These are phyloP conservation scores for Aphelenchoides fujianensis DNA, from an alignment of 1,140 invertebrate genomes.

Conservation along the genomic window DNA sequence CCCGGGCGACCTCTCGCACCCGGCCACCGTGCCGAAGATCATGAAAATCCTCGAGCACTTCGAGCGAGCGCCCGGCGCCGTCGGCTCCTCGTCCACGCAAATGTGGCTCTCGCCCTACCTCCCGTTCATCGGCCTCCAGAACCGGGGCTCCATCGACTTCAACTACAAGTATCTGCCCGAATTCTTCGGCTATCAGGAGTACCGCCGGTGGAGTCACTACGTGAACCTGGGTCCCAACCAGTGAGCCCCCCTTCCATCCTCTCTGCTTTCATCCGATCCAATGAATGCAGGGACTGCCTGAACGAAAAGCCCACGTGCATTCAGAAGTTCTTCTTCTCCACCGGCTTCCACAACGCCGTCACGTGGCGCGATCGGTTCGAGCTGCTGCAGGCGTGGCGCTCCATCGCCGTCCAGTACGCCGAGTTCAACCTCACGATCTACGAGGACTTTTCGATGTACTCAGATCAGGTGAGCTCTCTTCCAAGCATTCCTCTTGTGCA, in stretches of 20 bases:
- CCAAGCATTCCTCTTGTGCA: too few relatives aligned
- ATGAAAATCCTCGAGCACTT: constrained; percentile 57
- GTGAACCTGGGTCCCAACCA: constrained; percentile 55
- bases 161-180: constrained; percentile 60
- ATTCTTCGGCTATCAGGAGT: constrained; percentile 55
- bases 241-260: too few relatives aligned
- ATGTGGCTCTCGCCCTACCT: constrained; percentile 59
- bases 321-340: constrained; percentile 62
- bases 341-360: constrained; percentile 60
- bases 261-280: neutral
- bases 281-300: constrained; percentile 52
- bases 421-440: constrained; percentile 61
- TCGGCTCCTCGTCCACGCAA: constrained; percentile 57
- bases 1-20: constrained; percentile 53
- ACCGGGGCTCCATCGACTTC: constrained; percentile 58
- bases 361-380: constrained; percentile 56
- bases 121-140: constrained; percentile 58
- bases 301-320: constrained; percentile 55
- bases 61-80: constrained; percentile 52
- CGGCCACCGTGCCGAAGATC: constrained; percentile 52
- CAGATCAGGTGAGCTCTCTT: constrained; percentile 58
- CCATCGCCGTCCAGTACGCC: constrained; percentile 53
- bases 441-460: constrained; percentile 62
- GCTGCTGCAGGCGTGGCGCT: constrained; percentile 55
- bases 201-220: constrained; percentile 60